Evolutionary conservation across 2,888 invertebrate genomes (phyloP).

Genomic region (Euzophera pinguis): DNA sequence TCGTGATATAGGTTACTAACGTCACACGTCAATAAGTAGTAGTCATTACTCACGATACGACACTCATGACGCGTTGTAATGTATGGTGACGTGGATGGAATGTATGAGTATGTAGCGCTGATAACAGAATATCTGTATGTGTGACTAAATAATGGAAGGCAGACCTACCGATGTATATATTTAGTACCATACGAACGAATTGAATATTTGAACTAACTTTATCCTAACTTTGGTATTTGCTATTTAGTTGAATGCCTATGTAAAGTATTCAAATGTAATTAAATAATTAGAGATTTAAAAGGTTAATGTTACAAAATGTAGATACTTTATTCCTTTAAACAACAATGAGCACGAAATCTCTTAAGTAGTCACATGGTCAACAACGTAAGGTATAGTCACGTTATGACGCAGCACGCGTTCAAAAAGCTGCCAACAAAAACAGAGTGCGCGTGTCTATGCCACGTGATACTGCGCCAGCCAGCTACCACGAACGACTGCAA

Average conservation of each 20-base stretch:
- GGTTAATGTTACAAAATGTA: too few species aligned
- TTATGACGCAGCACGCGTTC: slow-evolving; percentile 34
- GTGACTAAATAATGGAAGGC: too few species aligned
- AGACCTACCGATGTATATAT: too few species aligned
- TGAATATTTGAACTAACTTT: too few species aligned
- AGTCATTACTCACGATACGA: not conserved
- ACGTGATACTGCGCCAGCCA: slow-evolving; percentile 28
- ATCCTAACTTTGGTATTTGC: too few species aligned
- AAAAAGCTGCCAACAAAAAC: slow-evolving; percentile 46
- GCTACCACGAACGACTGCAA: not conserved
- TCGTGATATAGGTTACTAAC: not conserved
- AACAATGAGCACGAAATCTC: not conserved
- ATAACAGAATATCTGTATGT: not conserved
- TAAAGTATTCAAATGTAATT: too few species aligned
- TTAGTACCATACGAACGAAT: too few species aligned
- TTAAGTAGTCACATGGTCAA: not conserved
- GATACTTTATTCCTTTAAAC: too few species aligned
- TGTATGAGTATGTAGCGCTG: not conserved
- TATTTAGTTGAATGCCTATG: too few species aligned
- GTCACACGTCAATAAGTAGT: not conserved
- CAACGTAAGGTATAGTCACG: slow-evolving; percentile 35
- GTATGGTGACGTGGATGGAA: not conserved
- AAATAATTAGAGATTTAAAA: too few species aligned
- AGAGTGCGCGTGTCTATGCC: slow-evolving; percentile 30
- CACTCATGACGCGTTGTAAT: not conserved